Conservation (phyloP, 2,113 vertebrate species). For the Periophthalmus modestus region DNA sequence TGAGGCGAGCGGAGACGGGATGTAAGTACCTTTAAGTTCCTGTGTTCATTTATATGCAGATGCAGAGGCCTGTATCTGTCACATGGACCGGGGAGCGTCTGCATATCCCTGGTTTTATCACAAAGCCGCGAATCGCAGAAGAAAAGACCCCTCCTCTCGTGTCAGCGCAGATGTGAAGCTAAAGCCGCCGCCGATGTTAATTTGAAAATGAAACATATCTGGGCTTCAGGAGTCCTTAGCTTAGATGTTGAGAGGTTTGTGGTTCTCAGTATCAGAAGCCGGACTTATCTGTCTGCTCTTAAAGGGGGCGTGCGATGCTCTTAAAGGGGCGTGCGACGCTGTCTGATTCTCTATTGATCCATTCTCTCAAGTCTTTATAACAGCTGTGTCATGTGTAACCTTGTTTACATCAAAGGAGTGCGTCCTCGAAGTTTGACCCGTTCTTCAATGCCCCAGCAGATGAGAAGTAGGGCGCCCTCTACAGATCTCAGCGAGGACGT, state of each 20-base stretch:
- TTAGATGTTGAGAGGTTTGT: conserved; percentile 29
- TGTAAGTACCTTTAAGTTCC: conserved; percentile 74
- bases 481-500: too few species aligned
- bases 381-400: conserved; percentile 37
- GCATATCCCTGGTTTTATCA: conserved; percentile 1
- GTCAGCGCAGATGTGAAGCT: conserved; percentile 24
- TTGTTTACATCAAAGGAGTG: conserved; percentile 45
- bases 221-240: conserved; percentile 11
- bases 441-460: background rate
- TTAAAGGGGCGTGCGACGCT: background rate
- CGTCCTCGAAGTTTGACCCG: background rate
- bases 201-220: conserved; percentile 59
- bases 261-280: conserved; percentile 36
- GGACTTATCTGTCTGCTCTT: conserved; percentile 24
- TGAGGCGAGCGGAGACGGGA: conserved; percentile 74
- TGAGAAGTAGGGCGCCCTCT: background rate
- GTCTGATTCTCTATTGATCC: conserved; percentile 47
- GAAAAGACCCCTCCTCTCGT: conserved; percentile 26
- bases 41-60: conserved; percentile 85
- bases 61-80: conserved; percentile 77
- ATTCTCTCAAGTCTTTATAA: conserved; percentile 42
- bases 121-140: conserved; percentile 25
- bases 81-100: conserved; percentile 52
- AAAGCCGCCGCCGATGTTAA: conserved; percentile 39
- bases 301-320: background rate